A percentile compares a stretch with the other conserved stretches of the same genome.
Evolutionary conservation across 2,888 invertebrate species (phyloP).

Genomic region (Laothoe populi): DNA sequence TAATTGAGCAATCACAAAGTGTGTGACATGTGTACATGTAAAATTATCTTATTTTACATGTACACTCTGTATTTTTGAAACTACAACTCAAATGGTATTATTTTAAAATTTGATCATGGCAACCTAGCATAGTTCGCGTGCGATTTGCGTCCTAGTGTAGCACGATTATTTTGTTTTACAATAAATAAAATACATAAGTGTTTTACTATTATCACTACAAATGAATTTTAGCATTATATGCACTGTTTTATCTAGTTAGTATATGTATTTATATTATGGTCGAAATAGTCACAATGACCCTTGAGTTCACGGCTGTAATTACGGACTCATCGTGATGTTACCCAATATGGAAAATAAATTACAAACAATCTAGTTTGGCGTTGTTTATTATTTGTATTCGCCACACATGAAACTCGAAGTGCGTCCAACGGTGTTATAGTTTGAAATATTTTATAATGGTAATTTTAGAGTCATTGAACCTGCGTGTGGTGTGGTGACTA

Average conservation of each 20-base stretch:
- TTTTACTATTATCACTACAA: constrained; percentile 35
- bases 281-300: constrained; percentile 65
- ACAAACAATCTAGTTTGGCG: constrained; percentile 54
- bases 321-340: constrained; percentile 70
- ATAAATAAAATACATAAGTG: constrained; percentile 45
- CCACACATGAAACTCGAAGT: constrained; percentile 17
- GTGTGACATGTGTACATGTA: no score
- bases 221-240: constrained; percentile 39
- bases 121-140: constrained; percentile 64
- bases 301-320: constrained; percentile 73
- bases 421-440: constrained; percentile 33
- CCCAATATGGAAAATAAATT: constrained; percentile 71
- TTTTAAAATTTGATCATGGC: constrained; percentile 36
- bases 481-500: constrained; percentile 72
- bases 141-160: constrained; percentile 72
- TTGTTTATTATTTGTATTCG: constrained; percentile 41
- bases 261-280: constrained; percentile 39
- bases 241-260: constrained; percentile 38
- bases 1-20: no score
- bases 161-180: constrained; percentile 54
- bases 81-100: background rate
- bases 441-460: constrained; percentile 57
- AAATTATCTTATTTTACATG: no score
- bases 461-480: constrained; percentile 72
- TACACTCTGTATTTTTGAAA: no score